Evolutionary conservation across 2,797 vertebrate genomes (phyloP), one percentile per base, ranked within the genome.

Genomic region (Chromobotia macracanthus): DNA sequence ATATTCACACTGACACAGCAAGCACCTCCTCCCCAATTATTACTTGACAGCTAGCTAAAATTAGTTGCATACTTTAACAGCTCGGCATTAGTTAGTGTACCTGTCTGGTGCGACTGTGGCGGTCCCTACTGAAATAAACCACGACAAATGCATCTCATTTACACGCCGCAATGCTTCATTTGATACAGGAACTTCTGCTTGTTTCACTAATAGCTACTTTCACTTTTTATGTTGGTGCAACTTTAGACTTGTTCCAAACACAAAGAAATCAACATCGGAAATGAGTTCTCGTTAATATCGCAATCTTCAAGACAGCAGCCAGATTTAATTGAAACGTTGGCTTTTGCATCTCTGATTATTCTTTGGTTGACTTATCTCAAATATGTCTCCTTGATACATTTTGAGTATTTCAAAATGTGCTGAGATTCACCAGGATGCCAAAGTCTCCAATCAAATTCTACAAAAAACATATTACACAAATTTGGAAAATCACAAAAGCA

Each of bases 31-130:
- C 44, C 55, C 75, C 44, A 77, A 77, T 70, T 77, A 77, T 77
- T 69, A 70, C 28, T 70, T 77, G 75, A 50, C 75, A 77, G 66
- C 66, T 25, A 16, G 66, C 55, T 70, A 70, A 77, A 77, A 77
- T 77, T 77, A 77, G 64, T 56, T 28, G 44, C 44, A 28, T 61
- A 13, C 55, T 61, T 77, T 77, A 77, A 61, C 74, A 67, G 64
- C 64, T 67, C 51, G 35, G 64, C 74, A 67, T 76, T 76, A 76
- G 51, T 76, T 58, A 55, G 64, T 67, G 64, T 76, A 58, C 74
- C 51, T 76, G 74, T 76, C 63, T 76, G 50, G 55, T 55, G 48
- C 53, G 61, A 25, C 35, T 56, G 35, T 7, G 18, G 12, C 21
- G 38, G 21, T 46, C 64, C 74, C 63, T 4, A 1, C 48, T 65